A percentile compares a stretch with the other conserved stretches of the same genome.
phyloP scores from a whole-genome alignment of 2,888 invertebrate genomes.

The Adela reaumurella region DNA sequence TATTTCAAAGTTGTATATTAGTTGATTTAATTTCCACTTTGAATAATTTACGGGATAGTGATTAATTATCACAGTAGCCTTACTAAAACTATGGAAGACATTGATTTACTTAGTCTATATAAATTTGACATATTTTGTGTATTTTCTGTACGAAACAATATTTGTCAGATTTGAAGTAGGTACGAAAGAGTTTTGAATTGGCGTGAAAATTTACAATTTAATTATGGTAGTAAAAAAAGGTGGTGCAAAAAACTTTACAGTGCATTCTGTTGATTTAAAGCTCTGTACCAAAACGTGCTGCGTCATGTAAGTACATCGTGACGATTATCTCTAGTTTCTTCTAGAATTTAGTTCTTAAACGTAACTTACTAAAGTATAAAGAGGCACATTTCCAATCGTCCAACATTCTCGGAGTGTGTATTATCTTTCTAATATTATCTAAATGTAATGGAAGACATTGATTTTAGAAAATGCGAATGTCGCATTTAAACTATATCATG shows the following conservation, averaged over 20 bases:
- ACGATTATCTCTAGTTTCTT: not conserved
- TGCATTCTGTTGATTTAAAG: constrained; percentile 35
- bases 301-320: not conserved
- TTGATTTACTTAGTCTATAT: too few species aligned
- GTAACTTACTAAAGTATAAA: not conserved
- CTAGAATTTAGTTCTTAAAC: not conserved
- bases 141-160: too few species aligned
- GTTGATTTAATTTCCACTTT: too few species aligned
- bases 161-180: too few species aligned
- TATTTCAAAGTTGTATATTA: too few species aligned
- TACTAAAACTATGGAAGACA: too few species aligned
- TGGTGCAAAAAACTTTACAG: constrained; percentile 24
- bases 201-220: not conserved
- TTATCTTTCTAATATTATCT: constrained; percentile 16
- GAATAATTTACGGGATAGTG: too few species aligned
- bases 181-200: not conserved
- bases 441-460: constrained; percentile 50
- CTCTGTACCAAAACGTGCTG: constrained; percentile 52
- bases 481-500: constrained; percentile 39
- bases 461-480: not conserved
- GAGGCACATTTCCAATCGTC: not conserved
- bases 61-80: too few species aligned
- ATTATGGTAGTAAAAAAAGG: not conserved
- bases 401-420: not conserved
- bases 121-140: too few species aligned